Evolutionary conservation across 2,797 vertebrate genomes (phyloP), one percentile per base, ranked within the genome.

Genomic region (Myotis daubentonii): DNA sequence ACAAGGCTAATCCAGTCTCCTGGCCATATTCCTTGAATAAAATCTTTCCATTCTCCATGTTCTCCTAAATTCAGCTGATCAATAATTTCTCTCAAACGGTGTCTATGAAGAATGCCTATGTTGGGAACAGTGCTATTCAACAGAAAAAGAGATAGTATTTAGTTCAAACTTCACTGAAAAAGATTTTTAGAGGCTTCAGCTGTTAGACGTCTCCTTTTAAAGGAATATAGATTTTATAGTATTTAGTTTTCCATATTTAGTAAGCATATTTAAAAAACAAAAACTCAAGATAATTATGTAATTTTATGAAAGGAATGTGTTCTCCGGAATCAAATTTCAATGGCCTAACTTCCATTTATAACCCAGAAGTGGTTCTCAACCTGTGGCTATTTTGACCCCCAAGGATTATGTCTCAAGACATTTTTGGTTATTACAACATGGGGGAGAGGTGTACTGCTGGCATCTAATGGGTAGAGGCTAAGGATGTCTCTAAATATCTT

Each of bases 381-480:
- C 36, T 13, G 3, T 1, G 30, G 2, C 15, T 20, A 89, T 28
- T 87, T 60, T 80, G 5, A 0, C 25, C 6, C 36, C 30, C 19
- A 20, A 7, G 19, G 41, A 36, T 47, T 19, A 51, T 23, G 10
- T 44, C 22, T 92, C 10, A 3, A 70, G 38, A 91, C 6, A 71
- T 57, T 93, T 91, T 51, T 44, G 41, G 57, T 68, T 92, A 44
- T 94, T 70, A 82, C 15, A 89, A 55, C 81, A 83, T 25, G 57
- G 8, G 53, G 20, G 3, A 89, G 11, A 78, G 10, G 12, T 71
- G 2, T 75, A 10, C 1, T 65, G 13, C 49, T 85, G 17, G 41
- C 7, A 15, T 38, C 44, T 57, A 60, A 5, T 47, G 20, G 30
- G 33, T 49, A 36, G 15, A 87, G 33, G 62, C 17, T 33, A 75